Percentiles rank a stretch among this genome's conserved stretches.
These are phyloP conservation scores for Chelonoidis abingdonii DNA, from an alignment of 2,113 vertebrate genomes.

Conservation along the genomic window DNA sequence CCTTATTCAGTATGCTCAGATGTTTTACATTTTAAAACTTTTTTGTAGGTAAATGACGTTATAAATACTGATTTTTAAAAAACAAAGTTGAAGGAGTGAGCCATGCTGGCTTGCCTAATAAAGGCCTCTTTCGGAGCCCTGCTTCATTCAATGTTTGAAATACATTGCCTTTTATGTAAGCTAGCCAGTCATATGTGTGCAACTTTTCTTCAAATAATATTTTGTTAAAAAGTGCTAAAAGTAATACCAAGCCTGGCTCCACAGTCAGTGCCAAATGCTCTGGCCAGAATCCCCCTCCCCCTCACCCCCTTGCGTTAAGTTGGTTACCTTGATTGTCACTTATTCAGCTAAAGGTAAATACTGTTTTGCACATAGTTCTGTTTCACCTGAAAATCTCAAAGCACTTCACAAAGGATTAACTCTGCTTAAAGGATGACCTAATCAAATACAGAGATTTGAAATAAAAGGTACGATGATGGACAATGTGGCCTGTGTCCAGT, in stretches of 20 bases:
- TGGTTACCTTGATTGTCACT: neutral
- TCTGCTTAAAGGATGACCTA: neutral
- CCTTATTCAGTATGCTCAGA: neutral
- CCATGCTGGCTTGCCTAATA: neutral
- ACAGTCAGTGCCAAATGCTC: neutral
- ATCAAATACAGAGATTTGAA: neutral
- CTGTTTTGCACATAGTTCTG: neutral
- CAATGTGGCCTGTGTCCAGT: neutral
- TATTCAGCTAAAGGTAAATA: no score
- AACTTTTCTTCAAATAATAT: neutral
- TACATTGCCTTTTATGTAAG: neutral
- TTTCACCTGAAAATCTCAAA: neutral
- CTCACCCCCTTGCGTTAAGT: neutral
- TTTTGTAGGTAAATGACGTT: neutral
- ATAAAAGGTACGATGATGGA: neutral
- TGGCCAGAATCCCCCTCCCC: neutral
- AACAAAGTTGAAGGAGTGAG: neutral
- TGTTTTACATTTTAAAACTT: neutral
- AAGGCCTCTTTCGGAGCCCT: neutral
- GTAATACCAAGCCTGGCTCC: neutral
- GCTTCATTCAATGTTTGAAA: neutral
- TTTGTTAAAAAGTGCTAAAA: neutral
- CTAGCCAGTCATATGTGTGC: neutral
- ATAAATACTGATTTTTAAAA: neutral
- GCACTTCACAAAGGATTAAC: neutral